Evolutionary conservation across 2,113 vertebrate genomes (phyloP).

Genomic region (Phaethon lepturus): DNA sequence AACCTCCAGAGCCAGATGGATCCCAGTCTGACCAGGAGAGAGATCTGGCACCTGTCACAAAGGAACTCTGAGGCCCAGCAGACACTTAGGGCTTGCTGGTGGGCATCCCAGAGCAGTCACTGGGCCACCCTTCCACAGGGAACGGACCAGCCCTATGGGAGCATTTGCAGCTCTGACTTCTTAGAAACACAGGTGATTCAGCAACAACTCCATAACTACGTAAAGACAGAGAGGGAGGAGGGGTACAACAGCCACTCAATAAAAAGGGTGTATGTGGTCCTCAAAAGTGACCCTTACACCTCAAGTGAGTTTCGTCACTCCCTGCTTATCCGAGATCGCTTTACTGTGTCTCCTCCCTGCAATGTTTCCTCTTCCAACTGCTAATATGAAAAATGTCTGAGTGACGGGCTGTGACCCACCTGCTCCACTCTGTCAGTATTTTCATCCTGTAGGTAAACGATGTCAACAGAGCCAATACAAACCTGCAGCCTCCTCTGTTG

Average conservation of each 20-base stretch:
- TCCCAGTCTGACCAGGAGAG: not conserved
- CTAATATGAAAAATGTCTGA: not conserved
- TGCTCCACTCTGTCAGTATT: not conserved
- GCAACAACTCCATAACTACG: rapidly evolving
- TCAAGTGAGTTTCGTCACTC: not conserved
- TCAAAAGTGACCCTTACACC: not conserved
- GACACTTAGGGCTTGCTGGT: not conserved
- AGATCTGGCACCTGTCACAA: not conserved
- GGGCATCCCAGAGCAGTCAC: not conserved
- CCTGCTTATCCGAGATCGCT: rapidly evolving
- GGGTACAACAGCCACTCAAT: not conserved
- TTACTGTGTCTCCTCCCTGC: not conserved
- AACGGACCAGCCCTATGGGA: not conserved
- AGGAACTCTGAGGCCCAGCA: not conserved
- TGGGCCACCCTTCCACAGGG: not conserved
- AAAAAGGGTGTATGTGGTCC: not conserved
- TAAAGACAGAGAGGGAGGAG: not conserved
- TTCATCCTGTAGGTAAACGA: not conserved
- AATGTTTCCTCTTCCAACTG: not conserved
- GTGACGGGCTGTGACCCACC: rapidly evolving
- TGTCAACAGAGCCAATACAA: not conserved
- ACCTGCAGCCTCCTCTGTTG: not conserved
- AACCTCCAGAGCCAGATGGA: not conserved
- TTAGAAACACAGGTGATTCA: not conserved
- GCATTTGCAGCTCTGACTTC: not conserved